A percentile compares a stretch with the other conserved stretches of the same genome.
Conservation (phyloP, 2,113 vertebrate genomes). For the Gymnocephalus cernua region DNA sequence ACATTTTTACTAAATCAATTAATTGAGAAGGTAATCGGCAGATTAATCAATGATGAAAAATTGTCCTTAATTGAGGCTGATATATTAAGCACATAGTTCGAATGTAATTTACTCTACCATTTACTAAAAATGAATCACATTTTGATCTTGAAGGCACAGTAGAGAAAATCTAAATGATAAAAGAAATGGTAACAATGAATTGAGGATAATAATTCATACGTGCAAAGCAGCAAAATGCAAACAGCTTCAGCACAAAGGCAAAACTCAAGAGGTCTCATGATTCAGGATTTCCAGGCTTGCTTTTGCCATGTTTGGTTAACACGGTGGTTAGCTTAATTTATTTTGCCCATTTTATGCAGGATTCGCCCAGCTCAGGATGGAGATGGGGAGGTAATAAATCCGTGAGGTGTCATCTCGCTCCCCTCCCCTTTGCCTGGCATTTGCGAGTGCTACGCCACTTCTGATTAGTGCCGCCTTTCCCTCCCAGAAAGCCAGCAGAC, state of each 20-base stretch:
- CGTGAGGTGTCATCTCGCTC: slow-evolving; percentile 80
- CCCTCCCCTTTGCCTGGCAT: slow-evolving; percentile 74
- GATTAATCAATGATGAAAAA: not conserved
- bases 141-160: not conserved
- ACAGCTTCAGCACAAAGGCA: slow-evolving; percentile 51
- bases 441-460: slow-evolving; percentile 76
- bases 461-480: slow-evolving; percentile 82
- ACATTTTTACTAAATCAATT: not conserved
- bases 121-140: not conserved
- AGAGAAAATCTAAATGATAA: not conserved
- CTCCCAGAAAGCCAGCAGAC: slow-evolving; percentile 81
- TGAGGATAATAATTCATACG: slow-evolving; percentile 26
- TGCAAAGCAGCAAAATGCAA: slow-evolving; percentile 35
- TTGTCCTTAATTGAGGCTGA: not conserved
- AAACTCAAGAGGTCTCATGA: slow-evolving; percentile 32
- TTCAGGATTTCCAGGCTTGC: slow-evolving; percentile 15
- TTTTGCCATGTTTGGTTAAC: slow-evolving; percentile 65
- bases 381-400: slow-evolving; percentile 82
- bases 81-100: not conserved
- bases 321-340: slow-evolving; percentile 68
- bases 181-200: slow-evolving; percentile 8
- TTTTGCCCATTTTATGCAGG: slow-evolving; percentile 68
- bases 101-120: not conserved
- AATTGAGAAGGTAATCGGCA: not conserved
- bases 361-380: slow-evolving; percentile 54